These are phyloP conservation scores for Chinchilla lanigera DNA, from an alignment of 2,113 vertebrate species.

Conservation along the genomic window DNA sequence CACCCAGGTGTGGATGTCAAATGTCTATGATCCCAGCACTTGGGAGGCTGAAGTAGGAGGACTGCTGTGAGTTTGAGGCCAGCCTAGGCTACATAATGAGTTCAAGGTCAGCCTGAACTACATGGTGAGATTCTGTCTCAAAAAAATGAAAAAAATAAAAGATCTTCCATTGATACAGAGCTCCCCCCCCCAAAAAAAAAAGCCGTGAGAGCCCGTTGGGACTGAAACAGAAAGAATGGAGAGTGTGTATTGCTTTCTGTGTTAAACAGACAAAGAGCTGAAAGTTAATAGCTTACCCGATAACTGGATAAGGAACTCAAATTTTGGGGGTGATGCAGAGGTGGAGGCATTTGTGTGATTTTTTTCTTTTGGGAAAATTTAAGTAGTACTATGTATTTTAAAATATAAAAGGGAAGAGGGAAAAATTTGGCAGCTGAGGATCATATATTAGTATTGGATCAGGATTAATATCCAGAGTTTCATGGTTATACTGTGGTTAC, in stretches of 20 bases:
- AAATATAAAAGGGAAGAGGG: not conserved
- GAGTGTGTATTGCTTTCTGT: too few relatives aligned
- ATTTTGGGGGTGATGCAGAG: not conserved
- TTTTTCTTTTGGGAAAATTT: slow-evolving; percentile 52
- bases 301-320: not conserved
- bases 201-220: not conserved
- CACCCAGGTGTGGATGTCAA: not conserved
- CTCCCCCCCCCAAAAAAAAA: not conserved
- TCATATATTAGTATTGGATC: not conserved
- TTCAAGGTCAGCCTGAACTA: not conserved
- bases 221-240: not conserved
- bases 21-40: not conserved
- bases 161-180: not conserved
- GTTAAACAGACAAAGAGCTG: not conserved
- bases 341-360: not conserved
- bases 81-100: not conserved
- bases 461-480: not conserved
- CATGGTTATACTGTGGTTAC: not conserved
- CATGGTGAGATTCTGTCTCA: not conserved
- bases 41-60: not conserved
- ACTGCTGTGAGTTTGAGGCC: not conserved
- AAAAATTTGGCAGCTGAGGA: not conserved
- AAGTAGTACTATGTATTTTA: not conserved
- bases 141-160: not conserved
- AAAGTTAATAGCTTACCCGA: not conserved